Conservation (phyloP, 2,113 vertebrate genomes). For the Caretta caretta region DNA sequence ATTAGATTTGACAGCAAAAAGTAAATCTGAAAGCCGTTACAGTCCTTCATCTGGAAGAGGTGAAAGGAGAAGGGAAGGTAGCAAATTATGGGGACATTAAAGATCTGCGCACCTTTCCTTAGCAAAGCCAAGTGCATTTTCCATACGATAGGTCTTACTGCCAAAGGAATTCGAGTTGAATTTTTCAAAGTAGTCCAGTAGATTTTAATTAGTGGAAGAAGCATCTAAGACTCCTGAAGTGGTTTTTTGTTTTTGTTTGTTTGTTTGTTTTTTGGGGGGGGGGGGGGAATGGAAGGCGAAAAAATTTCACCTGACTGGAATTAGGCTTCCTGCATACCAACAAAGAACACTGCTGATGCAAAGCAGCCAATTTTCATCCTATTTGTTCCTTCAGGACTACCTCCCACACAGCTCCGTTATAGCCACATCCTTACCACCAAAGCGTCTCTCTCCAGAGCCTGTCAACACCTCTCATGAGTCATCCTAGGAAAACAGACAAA, state of each 20-base stretch:
- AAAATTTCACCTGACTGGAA: not conserved
- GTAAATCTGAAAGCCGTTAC: not conserved
- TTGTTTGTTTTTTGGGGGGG: no score
- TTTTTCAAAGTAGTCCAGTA: not conserved
- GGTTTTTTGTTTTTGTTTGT: no score
- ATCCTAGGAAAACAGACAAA: not conserved
- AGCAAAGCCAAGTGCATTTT: not conserved
- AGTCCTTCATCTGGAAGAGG: not conserved
- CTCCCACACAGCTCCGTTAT: not conserved
- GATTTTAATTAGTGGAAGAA: not conserved
- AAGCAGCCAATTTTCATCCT: slow-evolving; percentile 6
- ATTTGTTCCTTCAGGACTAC: slow-evolving; percentile 7
- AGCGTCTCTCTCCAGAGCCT: not conserved
- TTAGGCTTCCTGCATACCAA: not conserved
- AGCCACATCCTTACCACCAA: slow-evolving; percentile 27
- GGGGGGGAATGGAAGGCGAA: no score
- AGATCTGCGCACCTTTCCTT: fast-evolving
- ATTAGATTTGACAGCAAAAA: not conserved
- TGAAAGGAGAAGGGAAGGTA: not conserved
- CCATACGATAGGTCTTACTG: fast-evolving
- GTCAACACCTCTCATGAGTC: not conserved
- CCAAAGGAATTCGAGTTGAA: not conserved
- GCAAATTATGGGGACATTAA: not conserved
- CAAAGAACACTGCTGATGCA: slow-evolving; percentile 16
- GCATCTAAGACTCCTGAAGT: not conserved